Evolutionary conservation across 2,113 vertebrate genomes (phyloP).

Genomic region (Merops nubicus): DNA sequence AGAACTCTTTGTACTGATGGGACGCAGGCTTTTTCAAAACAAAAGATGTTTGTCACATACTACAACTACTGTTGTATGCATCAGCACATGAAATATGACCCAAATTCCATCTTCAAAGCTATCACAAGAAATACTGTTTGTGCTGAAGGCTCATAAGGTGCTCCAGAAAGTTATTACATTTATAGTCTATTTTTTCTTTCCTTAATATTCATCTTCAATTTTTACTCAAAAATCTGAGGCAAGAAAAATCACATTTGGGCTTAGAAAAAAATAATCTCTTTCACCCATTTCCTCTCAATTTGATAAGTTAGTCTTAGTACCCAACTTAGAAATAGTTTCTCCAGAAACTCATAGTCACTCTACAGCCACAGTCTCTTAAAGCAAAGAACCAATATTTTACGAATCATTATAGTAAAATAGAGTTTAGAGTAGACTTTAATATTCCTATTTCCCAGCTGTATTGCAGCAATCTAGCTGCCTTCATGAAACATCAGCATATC

Average conservation of each 20-base stretch:
- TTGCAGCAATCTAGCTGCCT: neutral
- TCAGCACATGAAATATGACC: neutral
- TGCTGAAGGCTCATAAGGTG: neutral
- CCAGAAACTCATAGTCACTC: neutral
- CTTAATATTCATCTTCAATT: neutral
- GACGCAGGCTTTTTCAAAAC: neutral
- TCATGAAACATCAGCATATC: conserved; percentile 19
- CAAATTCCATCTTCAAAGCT: neutral
- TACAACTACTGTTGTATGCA: neutral
- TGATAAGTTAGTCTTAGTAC: neutral
- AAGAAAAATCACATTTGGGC: neutral
- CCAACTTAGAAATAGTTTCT: neutral
- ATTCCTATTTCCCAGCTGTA: conserved; percentile 20
- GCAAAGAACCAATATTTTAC: neutral
- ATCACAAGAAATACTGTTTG: conserved; percentile 8
- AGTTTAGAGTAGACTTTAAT: conserved; percentile 16
- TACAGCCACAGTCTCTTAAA: neutral
- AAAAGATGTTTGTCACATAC: neutral
- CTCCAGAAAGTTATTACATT: neutral
- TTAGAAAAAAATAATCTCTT: neutral
- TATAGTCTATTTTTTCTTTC: neutral
- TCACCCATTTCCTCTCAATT: neutral
- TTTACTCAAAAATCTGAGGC: neutral
- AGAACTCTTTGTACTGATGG: neutral
- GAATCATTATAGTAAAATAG: conserved; percentile 2